A percentile compares a stretch with the other conserved stretches of the same genome.
phyloP scores from a whole-genome alignment of 2,113 vertebrate genomes.

The Pandion haliaetus region DNA sequence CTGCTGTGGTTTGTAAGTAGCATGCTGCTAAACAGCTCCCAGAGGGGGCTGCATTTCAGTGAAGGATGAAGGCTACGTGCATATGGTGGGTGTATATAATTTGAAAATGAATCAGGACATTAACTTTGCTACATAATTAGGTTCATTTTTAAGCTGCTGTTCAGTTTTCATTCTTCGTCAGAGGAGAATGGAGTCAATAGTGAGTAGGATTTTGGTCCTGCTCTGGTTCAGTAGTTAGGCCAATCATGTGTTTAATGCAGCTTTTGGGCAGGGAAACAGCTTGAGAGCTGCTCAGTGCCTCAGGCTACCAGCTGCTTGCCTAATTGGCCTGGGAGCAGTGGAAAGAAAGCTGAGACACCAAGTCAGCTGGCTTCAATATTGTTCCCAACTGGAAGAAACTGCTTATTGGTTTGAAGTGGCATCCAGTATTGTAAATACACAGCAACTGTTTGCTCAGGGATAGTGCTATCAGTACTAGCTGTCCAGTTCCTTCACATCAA shows the following conservation, averaged over 20 bases:
- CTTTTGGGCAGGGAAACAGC: not conserved
- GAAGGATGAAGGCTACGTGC: not conserved
- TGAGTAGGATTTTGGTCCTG: not conserved
- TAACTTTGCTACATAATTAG: not conserved
- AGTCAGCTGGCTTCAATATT: not conserved
- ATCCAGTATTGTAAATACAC: fast-evolving
- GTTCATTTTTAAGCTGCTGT: not conserved
- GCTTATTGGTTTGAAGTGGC: not conserved
- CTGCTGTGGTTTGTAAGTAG: not conserved
- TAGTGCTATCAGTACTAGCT: not conserved
- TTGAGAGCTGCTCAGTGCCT: not conserved
- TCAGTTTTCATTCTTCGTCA: not conserved
- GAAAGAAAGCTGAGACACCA: not conserved
- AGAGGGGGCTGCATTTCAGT: not conserved
- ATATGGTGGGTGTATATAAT: not conserved
- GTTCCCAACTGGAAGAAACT: not conserved
- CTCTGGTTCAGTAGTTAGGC: not conserved
- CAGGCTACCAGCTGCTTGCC: slow-evolving; percentile 8
- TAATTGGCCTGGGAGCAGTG: not conserved
- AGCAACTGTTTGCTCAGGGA: not conserved
- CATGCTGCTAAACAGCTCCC: not conserved
- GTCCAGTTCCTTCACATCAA: not conserved
- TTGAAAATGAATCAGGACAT: not conserved
- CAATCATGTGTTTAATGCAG: not conserved
- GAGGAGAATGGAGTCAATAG: not conserved